Conservation (phyloP, 2,797 vertebrate genomes). For the Sebastes cheni region DNA sequence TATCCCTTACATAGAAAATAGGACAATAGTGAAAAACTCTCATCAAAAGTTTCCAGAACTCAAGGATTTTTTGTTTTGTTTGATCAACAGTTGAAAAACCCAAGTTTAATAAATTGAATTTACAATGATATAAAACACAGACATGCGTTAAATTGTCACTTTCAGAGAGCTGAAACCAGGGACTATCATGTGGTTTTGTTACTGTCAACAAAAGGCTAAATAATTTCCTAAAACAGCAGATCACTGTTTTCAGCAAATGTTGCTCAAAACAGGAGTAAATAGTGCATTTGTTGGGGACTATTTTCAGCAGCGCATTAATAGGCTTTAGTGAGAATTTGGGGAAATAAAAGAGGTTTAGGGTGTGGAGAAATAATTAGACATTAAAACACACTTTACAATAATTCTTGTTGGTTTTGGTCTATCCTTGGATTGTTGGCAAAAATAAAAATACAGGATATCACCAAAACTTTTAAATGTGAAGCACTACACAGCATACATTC, state of each 20-base stretch:
- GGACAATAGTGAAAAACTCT: neutral
- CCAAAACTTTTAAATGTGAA: accelerated
- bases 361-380: neutral
- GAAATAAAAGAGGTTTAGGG: neutral
- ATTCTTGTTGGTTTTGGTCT: neutral
- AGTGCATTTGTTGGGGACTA: neutral
- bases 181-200: neutral
- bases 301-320: neutral
- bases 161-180: no score
- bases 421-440: neutral
- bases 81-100: neutral
- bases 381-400: neutral
- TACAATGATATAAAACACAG: neutral
- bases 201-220: neutral
- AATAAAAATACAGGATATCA: no score
- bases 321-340: neutral
- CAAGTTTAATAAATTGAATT: neutral
- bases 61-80: neutral
- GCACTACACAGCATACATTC: neutral
- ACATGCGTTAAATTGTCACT: no score
- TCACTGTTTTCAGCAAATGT: no score
- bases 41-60: neutral
- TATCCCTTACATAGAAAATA: no score
- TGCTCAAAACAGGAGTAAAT: no score
- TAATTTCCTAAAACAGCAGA: neutral